phyloP scores from a whole-genome alignment of 1,140 invertebrate genomes.

The Plectus sambesii region DNA sequence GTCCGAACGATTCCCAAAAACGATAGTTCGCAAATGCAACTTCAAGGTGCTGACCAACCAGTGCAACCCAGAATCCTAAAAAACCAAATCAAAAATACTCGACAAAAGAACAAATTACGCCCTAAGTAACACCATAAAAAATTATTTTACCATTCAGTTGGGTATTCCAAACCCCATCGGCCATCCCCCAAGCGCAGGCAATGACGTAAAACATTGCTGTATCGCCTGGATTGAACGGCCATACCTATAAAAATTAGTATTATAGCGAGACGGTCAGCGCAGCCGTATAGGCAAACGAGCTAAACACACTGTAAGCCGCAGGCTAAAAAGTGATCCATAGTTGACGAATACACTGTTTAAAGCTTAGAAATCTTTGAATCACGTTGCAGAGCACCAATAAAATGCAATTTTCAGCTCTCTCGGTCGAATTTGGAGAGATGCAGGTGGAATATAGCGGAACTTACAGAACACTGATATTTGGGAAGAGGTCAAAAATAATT shows the following conservation, averaged over 20 bases:
- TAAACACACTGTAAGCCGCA: no score
- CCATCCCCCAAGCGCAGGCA: constrained; percentile 85
- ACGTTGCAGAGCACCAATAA: no score
- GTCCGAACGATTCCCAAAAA: constrained; percentile 81
- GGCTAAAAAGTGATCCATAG: no score
- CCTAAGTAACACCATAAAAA: constrained; percentile 1
- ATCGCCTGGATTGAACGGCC: constrained; percentile 69
- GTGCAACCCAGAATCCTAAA: constrained; percentile 69
- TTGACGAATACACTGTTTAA: no score
- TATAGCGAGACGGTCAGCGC: no score
- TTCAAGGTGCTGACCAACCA: constrained; percentile 81
- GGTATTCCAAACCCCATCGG: constrained; percentile 92
- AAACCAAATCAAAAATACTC: constrained; percentile 18
- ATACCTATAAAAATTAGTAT: constrained; percentile 55
- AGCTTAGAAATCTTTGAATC: constrained; percentile 8
- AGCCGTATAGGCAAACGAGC: no score
- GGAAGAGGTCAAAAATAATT: no score
- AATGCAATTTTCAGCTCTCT: no score
- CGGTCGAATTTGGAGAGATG: no score
- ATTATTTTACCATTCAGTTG: constrained; percentile 74
- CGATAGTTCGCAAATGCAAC: constrained; percentile 91
- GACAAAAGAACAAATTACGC: neutral
- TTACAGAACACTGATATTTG: no score
- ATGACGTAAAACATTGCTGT: constrained; percentile 74
- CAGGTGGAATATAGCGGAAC: no score